Conservation (phyloP, 2,888 invertebrate genomes). For the Drosophila diplacantha region DNA sequence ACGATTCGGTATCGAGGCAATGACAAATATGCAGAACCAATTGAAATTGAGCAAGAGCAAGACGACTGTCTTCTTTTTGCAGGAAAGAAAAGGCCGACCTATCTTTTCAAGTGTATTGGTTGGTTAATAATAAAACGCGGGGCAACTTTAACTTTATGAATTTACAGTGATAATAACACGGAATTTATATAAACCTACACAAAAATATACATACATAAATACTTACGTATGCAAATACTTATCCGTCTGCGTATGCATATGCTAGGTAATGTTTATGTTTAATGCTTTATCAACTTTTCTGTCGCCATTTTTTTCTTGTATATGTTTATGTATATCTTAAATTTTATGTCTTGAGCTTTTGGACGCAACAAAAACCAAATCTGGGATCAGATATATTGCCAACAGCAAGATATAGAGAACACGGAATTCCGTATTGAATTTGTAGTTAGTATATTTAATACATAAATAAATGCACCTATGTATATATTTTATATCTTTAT, state of each 20-base stretch:
- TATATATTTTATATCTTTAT: neutral
- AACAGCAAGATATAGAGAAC: neutral
- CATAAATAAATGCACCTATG: neutral
- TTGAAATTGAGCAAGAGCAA: constrained; percentile 13
- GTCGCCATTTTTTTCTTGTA: neutral
- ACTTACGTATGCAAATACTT: constrained; percentile 1
- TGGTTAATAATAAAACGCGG: constrained; percentile 30
- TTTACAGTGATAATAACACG: constrained; percentile 38
- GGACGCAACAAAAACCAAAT: neutral
- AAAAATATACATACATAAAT: constrained; percentile 1
- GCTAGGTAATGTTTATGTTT: constrained; percentile 2
- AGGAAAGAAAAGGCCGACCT: constrained; percentile 6
- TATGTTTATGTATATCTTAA: constrained; percentile 2
- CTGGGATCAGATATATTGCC: neutral
- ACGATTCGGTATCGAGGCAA: neutral
- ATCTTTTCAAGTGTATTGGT: constrained; percentile 13
- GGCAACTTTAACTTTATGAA: constrained; percentile 47
- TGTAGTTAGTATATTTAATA: neutral
- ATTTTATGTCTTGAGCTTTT: neutral
- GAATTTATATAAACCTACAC: constrained; percentile 18
- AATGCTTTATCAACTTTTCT: constrained; percentile 3
- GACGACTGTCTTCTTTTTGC: constrained; percentile 9
- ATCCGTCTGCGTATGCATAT: constrained; percentile 27
- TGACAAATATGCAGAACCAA: constrained; percentile 16
- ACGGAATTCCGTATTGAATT: neutral